Conservation (phyloP, 2,888 invertebrate species). For the Philereme vetulata region DNA sequence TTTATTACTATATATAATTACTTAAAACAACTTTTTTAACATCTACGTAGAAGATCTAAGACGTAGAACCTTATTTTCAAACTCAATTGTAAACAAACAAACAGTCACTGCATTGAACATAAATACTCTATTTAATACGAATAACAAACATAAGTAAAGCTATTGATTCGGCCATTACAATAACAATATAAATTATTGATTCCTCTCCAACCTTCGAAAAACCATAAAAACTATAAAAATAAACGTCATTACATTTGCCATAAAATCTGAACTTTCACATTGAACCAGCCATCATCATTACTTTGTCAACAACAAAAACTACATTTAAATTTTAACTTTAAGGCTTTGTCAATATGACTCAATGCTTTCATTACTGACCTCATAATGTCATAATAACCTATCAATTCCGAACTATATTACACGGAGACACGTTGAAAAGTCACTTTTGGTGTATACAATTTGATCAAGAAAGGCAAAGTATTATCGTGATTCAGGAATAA, state of each 20-base stretch:
- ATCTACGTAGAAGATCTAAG: slow-evolving; percentile 14
- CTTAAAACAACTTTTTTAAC: no score
- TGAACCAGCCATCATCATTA: slow-evolving; percentile 43
- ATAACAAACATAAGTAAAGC: slow-evolving; percentile 30
- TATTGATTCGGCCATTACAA: slow-evolving; percentile 21
- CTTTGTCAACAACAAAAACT: slow-evolving; percentile 55
- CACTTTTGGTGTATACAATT: no score
- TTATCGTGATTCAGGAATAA: no score
- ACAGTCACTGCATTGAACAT: slow-evolving; percentile 8
- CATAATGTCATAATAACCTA: slow-evolving; percentile 57
- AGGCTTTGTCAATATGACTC: slow-evolving; percentile 50
- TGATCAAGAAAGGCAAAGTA: no score
- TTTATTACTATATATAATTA: no score
- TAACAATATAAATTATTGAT: slow-evolving; percentile 45
- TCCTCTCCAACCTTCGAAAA: slow-evolving; percentile 26
- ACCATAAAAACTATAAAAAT: slow-evolving; percentile 40
- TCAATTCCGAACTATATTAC: slow-evolving; percentile 53
- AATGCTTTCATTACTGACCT: slow-evolving; percentile 50
- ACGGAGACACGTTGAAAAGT: slow-evolving; percentile 2
- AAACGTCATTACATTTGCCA: slow-evolving; percentile 39
- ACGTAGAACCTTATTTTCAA: slow-evolving; percentile 8
- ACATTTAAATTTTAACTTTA: slow-evolving; percentile 55
- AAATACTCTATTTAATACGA: neutral
- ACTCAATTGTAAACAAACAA: slow-evolving; percentile 25
- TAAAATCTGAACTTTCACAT: slow-evolving; percentile 46